A percentile compares a stretch with the other conserved stretches of the same genome.
Conservation (phyloP, 2,888 invertebrate species). For the Pinctada fucata region DNA sequence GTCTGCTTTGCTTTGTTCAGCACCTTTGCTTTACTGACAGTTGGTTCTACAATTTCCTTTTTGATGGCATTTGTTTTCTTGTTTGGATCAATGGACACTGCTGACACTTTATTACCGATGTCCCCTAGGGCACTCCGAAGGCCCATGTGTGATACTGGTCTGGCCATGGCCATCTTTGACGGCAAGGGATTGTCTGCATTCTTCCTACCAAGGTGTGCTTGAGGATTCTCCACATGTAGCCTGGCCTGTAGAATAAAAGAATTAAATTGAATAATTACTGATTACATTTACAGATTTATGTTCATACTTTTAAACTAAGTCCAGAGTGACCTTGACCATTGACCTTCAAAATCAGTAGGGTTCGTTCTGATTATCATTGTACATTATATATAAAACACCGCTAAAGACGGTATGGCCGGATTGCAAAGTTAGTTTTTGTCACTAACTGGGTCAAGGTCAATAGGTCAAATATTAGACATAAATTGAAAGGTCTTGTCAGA, state of each 20-base stretch:
- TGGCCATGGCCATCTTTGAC: constrained; percentile 38
- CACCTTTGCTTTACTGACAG: constrained; percentile 41
- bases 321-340: too few relatives aligned
- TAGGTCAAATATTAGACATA: too few relatives aligned
- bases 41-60: constrained; percentile 60
- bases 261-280: not conserved
- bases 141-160: constrained; percentile 52
- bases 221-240: constrained; percentile 45
- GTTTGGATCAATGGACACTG: constrained; percentile 56
- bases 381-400: too few relatives aligned
- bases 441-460: too few relatives aligned
- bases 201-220: constrained; percentile 53
- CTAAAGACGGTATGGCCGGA: too few relatives aligned
- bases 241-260: constrained; percentile 31
- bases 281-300: not conserved
- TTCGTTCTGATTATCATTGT: too few relatives aligned
- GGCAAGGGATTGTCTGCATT: constrained; percentile 52
- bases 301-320: too few relatives aligned
- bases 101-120: constrained; percentile 71
- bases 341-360: too few relatives aligned
- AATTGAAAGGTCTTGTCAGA: too few relatives aligned
- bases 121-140: constrained; percentile 69
- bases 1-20: constrained; percentile 54
- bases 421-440: too few relatives aligned
- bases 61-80: constrained; percentile 60